phyloP scores from a whole-genome alignment of 92 coral and sea anemone genomes.

The Isaurus tuberculatus region DNA sequence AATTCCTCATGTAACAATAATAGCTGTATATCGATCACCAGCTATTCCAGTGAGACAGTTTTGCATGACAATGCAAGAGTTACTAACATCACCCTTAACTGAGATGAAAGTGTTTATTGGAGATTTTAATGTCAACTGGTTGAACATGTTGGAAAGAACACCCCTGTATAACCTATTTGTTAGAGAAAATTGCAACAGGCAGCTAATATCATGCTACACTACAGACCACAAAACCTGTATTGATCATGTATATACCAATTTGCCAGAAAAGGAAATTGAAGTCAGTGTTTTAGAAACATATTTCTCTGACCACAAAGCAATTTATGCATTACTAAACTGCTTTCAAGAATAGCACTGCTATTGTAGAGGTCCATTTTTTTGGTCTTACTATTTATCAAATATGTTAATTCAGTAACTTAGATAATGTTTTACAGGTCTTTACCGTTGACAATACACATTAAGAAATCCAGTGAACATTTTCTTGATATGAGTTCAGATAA shows the following conservation, averaged over 20 bases:
- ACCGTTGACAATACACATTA: background rate
- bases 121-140: conserved; percentile 63
- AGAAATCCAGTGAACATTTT: background rate
- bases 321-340: conserved; percentile 31
- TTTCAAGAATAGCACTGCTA: conserved; percentile 12
- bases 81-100: conserved; percentile 30
- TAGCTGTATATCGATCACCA: conserved; percentile 43
- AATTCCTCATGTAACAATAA: conserved; percentile 40
- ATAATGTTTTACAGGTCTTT: background rate
- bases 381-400: background rate
- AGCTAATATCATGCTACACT: conserved; percentile 56
- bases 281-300: no score
- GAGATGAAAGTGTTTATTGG: conserved; percentile 56
- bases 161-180: conserved; percentile 57
- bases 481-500: background rate
- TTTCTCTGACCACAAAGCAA: no score
- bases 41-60: conserved; percentile 48
- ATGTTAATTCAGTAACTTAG: background rate
- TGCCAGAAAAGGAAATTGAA: conserved; percentile 43
- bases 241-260: conserved; percentile 64
- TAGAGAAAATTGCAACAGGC: conserved; percentile 51
- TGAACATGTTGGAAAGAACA: conserved; percentile 46
- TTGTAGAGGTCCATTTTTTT: background rate
- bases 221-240: conserved; percentile 64
- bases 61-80: conserved; percentile 26